Percentiles rank a stretch among this genome's conserved stretches.
Evolutionary conservation across 1,140 invertebrate genomes (phyloP).

Genomic region (Drosophila repleta): DNA sequence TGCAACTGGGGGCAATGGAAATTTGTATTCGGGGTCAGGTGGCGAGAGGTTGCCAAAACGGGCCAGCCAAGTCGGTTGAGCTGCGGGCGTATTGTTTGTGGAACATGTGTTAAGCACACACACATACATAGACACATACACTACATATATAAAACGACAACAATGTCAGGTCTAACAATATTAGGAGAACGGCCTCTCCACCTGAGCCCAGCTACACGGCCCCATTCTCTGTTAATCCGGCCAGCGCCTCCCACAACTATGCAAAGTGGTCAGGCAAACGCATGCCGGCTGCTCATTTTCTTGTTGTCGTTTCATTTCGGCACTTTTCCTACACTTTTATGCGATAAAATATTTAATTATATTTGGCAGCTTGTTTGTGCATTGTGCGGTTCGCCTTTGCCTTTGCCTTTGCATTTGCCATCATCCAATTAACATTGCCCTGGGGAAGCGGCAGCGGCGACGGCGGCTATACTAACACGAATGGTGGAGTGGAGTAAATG

Average conservation of each 20-base stretch:
- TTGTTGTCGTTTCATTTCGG: slow-evolving; percentile 80
- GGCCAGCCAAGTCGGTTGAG: slow-evolving; percentile 28
- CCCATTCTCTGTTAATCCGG: background rate
- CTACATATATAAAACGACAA: slow-evolving; percentile 41
- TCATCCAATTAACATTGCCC: slow-evolving; percentile 60
- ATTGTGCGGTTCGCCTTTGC: slow-evolving; percentile 65
- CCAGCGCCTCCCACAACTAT: slow-evolving; percentile 3
- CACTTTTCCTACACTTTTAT: slow-evolving; percentile 71
- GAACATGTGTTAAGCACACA: slow-evolving; percentile 67
- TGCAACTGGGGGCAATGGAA: slow-evolving; percentile 53
- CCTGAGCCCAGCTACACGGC: slow-evolving; percentile 37
- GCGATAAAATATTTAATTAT: slow-evolving; percentile 82
- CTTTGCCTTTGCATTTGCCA: slow-evolving; percentile 25
- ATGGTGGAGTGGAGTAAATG: background rate
- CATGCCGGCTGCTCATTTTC: slow-evolving; percentile 77
- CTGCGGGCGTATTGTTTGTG: slow-evolving; percentile 79
- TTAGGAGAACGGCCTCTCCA: slow-evolving; percentile 60
- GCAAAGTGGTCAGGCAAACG: slow-evolving; percentile 60
- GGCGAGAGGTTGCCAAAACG: background rate
- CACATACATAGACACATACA: slow-evolving; percentile 26
- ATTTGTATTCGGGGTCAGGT: slow-evolving; percentile 11
- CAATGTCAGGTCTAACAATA: slow-evolving; percentile 75
- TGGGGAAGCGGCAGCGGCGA: slow-evolving; percentile 14
- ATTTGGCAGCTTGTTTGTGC: slow-evolving; percentile 79
- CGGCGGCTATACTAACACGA: background rate